These are phyloP conservation scores for Pyrocephalus nanus DNA, from an alignment of 2,797 vertebrate genomes.

Conservation along the genomic window DNA sequence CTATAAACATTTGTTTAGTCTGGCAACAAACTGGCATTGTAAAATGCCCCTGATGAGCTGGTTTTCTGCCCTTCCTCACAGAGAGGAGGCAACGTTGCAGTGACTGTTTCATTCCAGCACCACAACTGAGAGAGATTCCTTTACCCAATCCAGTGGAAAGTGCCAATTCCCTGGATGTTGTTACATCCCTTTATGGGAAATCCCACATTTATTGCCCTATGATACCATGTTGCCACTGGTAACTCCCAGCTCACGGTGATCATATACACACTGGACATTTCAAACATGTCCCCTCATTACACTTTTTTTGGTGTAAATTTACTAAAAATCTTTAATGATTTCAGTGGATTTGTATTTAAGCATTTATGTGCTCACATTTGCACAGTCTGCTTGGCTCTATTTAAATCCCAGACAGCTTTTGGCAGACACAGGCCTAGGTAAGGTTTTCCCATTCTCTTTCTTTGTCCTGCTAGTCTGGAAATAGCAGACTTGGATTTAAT, in stretches of 20 bases:
- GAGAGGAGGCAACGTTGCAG: not conserved
- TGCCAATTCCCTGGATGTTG: not conserved
- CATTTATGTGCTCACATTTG: not conserved
- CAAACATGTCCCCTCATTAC: not conserved
- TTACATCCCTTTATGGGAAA: not conserved
- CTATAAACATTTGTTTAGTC: not conserved
- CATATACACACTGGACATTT: not conserved
- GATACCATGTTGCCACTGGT: not conserved
- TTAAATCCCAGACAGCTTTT: not conserved
- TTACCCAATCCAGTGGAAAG: too few species aligned
- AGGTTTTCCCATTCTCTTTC: conserved; percentile 2
- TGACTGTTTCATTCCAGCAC: not conserved
- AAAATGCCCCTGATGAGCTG: not conserved
- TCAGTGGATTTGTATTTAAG: rapidly evolving
- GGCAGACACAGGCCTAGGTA: not conserved
- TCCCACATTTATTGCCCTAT: not conserved
- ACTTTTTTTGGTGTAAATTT: not conserved
- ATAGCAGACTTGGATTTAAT: conserved; percentile 48
- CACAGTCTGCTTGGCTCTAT: not conserved
- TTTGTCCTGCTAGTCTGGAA: not conserved
- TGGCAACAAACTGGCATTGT: not conserved
- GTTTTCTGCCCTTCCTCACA: not conserved
- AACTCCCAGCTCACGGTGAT: not conserved
- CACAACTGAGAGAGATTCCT: not conserved
- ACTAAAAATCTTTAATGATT: not conserved